Base-by-base conservation (phyloP, 2,797 vertebrate species). In the Sebastes cheni region DNA sequence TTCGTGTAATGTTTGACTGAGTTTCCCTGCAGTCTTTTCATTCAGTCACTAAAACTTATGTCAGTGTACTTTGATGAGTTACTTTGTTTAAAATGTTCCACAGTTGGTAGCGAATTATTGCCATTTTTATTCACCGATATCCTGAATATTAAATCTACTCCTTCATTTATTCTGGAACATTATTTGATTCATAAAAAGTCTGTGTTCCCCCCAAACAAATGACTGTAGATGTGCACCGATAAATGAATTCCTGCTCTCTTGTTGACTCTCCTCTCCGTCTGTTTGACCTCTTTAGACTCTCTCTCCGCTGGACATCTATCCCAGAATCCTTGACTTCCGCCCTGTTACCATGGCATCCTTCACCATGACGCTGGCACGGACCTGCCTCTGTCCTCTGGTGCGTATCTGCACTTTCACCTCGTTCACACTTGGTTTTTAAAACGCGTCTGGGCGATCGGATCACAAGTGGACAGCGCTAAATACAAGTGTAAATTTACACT, bases 301-400 rank as follows among this genome's bases (percentile, higher is more conserved):
- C 36, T 99, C 98, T 54, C 97, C 98, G 0, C 92, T 98, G 88
- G 97, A 98, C 75, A 97, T 99, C 84, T 99, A 99, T 81, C 98
- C 97, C 74, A 91, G 95, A 80, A 98, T 99, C 89, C 93, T 99
- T 18, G 97, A 98, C 92, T 99, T 99, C 91, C 95, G 95, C 34
- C 97, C 98, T 0, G 97, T 99, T 70, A 99, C 97, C 61, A 95
- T 97, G 96, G 97, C 97, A 0, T 98, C 97, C 62, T 99, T 99
- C 93, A 98, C 97, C 82, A 98, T 99, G 98, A 99, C 97, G 0
- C 94, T 99, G 76, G 97, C 97, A 1, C 94, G 98, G 30, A 96
- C 97, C 84, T 99, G 97, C 80, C 96, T 99, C 65, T 99, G 98
- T 79, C 98, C 98, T 9, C 95, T 99, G 94, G 98, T 99, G 77